A percentile compares a stretch with the other conserved stretches of the same genome.
Conservation (phyloP, 2,113 vertebrate species). For the Onychorhynchus coronatus region DNA sequence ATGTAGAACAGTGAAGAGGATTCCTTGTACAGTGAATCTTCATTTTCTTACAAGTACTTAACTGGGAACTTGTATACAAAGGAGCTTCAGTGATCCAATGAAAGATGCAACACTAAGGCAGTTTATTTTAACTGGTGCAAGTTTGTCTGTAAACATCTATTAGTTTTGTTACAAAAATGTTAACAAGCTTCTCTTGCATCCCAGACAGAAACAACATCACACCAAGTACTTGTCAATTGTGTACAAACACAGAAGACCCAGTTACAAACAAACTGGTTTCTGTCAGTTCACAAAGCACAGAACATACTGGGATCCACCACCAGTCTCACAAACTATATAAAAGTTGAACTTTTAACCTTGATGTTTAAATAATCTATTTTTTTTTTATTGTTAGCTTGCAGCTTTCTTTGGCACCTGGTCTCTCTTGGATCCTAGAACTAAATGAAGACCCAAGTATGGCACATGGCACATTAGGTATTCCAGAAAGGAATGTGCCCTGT, state of each 20-base stretch:
- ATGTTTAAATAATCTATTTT: background rate
- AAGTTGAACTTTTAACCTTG: background rate
- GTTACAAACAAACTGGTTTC: background rate
- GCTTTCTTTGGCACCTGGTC: background rate
- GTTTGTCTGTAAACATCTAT: slow-evolving; percentile 10
- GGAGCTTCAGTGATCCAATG: background rate
- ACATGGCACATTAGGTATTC: too few relatives aligned
- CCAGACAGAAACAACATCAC: background rate
- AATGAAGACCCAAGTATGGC: background rate
- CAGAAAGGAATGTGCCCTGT: background rate
- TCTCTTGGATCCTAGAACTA: background rate
- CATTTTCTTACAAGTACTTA: background rate
- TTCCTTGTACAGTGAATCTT: background rate
- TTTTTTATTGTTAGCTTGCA: background rate
- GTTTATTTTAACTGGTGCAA: slow-evolving; percentile 40
- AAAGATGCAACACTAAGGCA: background rate
- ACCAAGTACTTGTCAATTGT: background rate
- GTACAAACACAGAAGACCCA: background rate
- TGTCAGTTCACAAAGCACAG: slow-evolving; percentile 1
- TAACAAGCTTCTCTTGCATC: slow-evolving; percentile 12
- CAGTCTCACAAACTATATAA: background rate
- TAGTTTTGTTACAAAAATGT: background rate
- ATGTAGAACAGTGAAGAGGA: background rate
- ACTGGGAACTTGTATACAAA: background rate
- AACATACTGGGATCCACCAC: background rate